These are phyloP conservation scores for Acrossocheilus fasciatus DNA, from an alignment of 2,797 vertebrate genomes.

Conservation along the genomic window DNA sequence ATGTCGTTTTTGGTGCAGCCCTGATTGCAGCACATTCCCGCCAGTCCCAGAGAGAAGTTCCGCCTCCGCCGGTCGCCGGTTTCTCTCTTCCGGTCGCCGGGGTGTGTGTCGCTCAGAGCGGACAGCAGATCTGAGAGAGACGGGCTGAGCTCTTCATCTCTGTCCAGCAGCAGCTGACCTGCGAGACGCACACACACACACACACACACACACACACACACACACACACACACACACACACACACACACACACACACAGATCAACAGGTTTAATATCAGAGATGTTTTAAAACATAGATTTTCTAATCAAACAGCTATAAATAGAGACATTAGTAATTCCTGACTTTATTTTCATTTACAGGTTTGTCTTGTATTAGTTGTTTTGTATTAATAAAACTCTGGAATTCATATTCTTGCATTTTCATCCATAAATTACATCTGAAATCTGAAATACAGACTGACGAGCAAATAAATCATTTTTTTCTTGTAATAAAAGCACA, in stretches of 20 bases:
- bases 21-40: constrained; percentile 83
- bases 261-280: no score
- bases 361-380: background rate
- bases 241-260: background rate
- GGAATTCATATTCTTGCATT: background rate
- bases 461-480: background rate
- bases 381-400: background rate
- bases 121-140: background rate
- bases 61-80: constrained; percentile 75
- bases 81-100: constrained; percentile 34
- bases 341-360: background rate
- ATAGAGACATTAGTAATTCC: background rate
- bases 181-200: background rate
- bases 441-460: background rate
- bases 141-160: background rate
- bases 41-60: constrained; percentile 76
- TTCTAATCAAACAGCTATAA: background rate
- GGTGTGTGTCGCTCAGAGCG: background rate
- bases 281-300: background rate
- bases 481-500: background rate
- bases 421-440: background rate
- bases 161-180: background rate
- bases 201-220: background rate
- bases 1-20: constrained; percentile 90
- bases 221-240: background rate